Evolutionary conservation across 2,113 vertebrate genomes (phyloP).

Genomic region (Labrus mixtus): DNA sequence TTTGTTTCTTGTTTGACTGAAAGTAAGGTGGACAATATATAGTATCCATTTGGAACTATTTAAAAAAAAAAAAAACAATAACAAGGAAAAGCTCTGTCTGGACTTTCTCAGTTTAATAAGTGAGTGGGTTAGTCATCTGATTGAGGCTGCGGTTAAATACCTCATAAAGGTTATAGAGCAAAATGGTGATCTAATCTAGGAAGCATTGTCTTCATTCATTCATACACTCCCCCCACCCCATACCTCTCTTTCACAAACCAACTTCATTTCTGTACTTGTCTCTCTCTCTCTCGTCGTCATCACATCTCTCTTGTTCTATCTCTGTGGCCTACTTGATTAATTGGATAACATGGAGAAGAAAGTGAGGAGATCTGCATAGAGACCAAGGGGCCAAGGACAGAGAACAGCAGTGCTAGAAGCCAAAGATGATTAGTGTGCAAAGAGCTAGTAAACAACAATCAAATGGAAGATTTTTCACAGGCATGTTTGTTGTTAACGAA

Average conservation of each 20-base stretch:
- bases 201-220: background rate
- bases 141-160: too few species aligned
- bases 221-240: background rate
- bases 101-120: too few species aligned
- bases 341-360: constrained; percentile 51
- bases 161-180: background rate
- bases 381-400: constrained; percentile 37
- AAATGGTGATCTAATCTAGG: background rate
- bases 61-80: too few species aligned
- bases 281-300: background rate
- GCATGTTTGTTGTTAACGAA: background rate
- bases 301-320: constrained; percentile 43
- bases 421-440: background rate
- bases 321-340: constrained; percentile 72
- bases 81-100: too few species aligned
- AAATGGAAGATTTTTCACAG: background rate
- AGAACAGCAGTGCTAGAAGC: constrained; percentile 34
- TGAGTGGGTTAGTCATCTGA: too few species aligned
- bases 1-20: too few species aligned
- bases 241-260: background rate
- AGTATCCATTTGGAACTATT: too few species aligned
- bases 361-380: constrained; percentile 38
- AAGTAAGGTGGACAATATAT: too few species aligned
- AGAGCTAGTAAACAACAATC: background rate
- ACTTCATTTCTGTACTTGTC: background rate